Conservation (phyloP, 2,797 vertebrate species). For the Octomys mimax region DNA sequence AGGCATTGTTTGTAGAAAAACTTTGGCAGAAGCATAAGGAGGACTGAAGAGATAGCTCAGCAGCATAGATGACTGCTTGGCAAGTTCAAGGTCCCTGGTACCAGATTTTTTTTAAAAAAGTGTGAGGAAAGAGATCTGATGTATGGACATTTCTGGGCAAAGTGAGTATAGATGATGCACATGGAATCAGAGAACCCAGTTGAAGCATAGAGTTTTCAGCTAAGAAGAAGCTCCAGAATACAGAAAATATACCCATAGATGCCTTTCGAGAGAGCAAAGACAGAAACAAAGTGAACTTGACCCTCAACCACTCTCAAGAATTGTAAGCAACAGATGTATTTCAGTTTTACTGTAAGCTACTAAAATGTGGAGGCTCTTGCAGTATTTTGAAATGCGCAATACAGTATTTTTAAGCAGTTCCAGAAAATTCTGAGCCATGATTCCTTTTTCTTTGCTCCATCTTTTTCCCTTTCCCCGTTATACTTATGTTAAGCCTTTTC, state of each 20-base stretch:
- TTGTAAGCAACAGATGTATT: background rate
- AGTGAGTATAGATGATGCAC: background rate
- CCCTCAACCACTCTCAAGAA: background rate
- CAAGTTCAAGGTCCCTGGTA: too few species aligned
- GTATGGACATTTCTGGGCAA: background rate
- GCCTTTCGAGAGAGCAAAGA: background rate
- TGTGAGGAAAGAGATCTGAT: background rate
- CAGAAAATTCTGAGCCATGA: background rate
- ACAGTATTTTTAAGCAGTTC: background rate
- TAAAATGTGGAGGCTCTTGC: background rate
- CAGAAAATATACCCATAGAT: background rate
- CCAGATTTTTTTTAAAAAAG: too few species aligned
- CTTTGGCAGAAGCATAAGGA: background rate
- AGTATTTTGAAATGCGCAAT: background rate
- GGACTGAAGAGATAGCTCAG: too few species aligned
- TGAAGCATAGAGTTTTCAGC: background rate
- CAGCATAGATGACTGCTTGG: too few species aligned
- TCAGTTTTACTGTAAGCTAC: background rate
- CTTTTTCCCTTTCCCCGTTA: background rate
- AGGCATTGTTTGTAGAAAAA: background rate
- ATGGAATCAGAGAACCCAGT: background rate
- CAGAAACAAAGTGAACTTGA: background rate
- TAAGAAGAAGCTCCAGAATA: background rate
- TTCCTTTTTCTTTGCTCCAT: background rate
- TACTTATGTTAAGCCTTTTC: background rate